Percentiles rank a stretch among this genome's conserved stretches.
Conservation (phyloP, 2,888 invertebrate genomes). For the Cotesia congregata region DNA sequence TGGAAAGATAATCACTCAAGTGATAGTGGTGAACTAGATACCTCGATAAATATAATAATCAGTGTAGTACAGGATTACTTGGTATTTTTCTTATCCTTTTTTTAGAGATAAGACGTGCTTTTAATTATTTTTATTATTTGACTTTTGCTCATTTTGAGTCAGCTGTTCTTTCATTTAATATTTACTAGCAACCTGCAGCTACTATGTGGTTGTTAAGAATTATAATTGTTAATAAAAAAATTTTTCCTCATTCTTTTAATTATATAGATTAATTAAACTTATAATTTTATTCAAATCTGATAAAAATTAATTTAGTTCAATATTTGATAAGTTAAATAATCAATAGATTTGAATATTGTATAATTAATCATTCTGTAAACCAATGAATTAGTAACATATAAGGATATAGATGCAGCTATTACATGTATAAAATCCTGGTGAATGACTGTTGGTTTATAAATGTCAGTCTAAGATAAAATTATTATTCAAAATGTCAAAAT, state of each 20-base stretch:
- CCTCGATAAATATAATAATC: neutral
- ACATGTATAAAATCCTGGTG: neutral
- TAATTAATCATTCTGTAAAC: no score
- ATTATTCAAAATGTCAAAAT: neutral
- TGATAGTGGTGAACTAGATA: neutral
- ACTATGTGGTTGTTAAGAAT: no score
- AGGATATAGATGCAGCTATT: no score
- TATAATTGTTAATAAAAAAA: no score
- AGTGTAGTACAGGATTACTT: neutral
- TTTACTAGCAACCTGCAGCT: neutral
- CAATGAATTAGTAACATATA: no score
- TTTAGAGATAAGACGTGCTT: neutral
- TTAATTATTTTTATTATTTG: neutral
- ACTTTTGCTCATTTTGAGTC: neutral
- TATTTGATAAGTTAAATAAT: no score
- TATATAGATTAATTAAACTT: no score
- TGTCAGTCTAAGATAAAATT: neutral
- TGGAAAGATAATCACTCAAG: neutral
- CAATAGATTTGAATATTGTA: no score
- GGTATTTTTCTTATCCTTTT: neutral
- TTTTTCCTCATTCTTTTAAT: no score
- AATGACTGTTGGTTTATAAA: neutral
- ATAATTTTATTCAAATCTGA: no score
- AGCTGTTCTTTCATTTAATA: neutral
- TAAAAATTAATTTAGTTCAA: no score